Evolutionary conservation across 2,797 vertebrate species (phyloP).

Genomic region (Sphenopsis melanotis): DNA sequence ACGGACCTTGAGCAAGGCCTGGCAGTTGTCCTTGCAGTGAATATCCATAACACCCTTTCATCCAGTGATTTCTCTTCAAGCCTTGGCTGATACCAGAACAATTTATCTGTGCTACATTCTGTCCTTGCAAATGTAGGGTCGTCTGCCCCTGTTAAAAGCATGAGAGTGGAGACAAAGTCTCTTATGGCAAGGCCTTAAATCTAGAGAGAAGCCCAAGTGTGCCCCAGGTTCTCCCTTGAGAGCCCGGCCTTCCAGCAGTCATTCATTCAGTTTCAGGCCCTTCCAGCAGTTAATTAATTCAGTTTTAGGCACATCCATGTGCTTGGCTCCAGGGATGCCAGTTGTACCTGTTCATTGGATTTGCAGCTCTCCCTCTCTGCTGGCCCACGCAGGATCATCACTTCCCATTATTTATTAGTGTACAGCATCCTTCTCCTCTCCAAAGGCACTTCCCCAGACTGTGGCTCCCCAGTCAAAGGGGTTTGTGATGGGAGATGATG

Average conservation of each 20-base stretch:
- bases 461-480: neutral
- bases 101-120: neutral
- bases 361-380: neutral
- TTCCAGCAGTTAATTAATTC: neutral
- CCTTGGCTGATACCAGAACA: neutral
- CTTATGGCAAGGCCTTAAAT: neutral
- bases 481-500: neutral
- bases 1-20: neutral
- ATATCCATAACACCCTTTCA: neutral
- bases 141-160: neutral
- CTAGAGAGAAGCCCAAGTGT: neutral
- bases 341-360: neutral
- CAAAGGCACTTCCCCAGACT: neutral
- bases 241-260: neutral
- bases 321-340: neutral
- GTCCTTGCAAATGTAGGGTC: neutral
- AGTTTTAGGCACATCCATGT: neutral
- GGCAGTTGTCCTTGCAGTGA: neutral
- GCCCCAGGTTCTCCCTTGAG: neutral
- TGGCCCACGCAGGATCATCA: neutral
- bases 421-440: neutral
- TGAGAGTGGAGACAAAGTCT: neutral
- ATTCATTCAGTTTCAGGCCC: neutral
- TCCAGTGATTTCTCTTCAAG: neutral
- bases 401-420: neutral